phyloP scores from a whole-genome alignment of 2,888 invertebrate species.

The Hydraecia micacea region DNA sequence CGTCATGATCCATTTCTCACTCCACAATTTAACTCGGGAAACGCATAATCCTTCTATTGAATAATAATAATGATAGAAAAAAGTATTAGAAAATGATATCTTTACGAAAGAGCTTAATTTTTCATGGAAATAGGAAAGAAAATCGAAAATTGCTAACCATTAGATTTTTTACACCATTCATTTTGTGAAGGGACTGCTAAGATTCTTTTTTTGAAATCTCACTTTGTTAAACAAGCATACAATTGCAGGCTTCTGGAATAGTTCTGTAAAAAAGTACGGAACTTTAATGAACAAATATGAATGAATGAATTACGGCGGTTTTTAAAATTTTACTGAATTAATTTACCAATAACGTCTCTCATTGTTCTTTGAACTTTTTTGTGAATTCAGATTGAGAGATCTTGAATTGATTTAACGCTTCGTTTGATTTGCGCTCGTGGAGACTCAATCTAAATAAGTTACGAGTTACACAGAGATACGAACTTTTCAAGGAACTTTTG shows the following conservation, averaged over 20 bases:
- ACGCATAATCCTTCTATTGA: constrained; percentile 8
- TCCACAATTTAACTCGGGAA: background rate
- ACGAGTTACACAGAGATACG: background rate
- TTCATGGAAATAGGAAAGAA: background rate
- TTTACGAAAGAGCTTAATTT: background rate
- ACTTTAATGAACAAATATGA: constrained; percentile 11
- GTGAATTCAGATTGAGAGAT: background rate
- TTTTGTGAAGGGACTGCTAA: background rate
- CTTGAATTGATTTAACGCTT: background rate
- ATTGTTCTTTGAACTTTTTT: background rate
- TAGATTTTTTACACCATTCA: background rate
- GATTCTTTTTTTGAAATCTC: too few relatives aligned
- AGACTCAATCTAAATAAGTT: background rate
- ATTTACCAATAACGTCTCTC: background rate
- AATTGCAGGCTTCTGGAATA: background rate
- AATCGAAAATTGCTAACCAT: background rate
- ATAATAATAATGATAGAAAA: background rate
- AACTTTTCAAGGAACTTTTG: background rate
- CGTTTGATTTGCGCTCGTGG: background rate
- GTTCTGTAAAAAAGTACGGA: background rate
- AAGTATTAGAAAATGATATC: background rate
- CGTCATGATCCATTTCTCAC: background rate
- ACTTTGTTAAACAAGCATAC: background rate
- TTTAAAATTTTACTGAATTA: constrained; percentile 8
- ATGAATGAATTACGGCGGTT: too few relatives aligned